A percentile compares a stretch with the other conserved stretches of the same genome.
These are phyloP conservation scores for Corticium candelabrum DNA, from an alignment of 37 sponge, comb jelly and placozoan genomes.

Conservation along the genomic window DNA sequence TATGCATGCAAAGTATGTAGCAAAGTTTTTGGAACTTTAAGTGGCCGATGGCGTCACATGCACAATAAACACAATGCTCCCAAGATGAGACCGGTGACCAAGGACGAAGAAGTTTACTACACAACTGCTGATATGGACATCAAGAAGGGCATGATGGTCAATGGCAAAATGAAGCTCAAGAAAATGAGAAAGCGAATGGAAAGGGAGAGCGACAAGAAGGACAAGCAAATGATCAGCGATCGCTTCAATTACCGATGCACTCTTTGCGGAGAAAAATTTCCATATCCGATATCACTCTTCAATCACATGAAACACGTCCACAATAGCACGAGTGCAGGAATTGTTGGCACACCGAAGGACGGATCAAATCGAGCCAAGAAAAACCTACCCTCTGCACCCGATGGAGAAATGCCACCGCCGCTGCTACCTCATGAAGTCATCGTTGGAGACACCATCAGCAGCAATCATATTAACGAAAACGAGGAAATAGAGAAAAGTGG, in stretches of 20 bases:
- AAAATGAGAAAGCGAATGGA: background rate
- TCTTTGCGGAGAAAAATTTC: background rate
- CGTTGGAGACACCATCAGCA: too few species aligned
- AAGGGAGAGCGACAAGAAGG: background rate
- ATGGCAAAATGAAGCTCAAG: background rate
- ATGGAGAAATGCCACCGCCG: too few species aligned
- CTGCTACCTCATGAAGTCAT: too few species aligned
- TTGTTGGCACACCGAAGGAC: background rate
- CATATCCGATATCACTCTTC: background rate
- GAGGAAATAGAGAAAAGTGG: too few species aligned
- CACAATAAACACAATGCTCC: conserved; percentile 2
- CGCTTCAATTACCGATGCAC: background rate
- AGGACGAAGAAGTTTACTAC: background rate
- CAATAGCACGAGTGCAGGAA: background rate
- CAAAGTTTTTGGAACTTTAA: background rate
- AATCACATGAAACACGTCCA: background rate
- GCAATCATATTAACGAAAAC: too few species aligned
- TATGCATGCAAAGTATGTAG: background rate
- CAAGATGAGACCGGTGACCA: background rate
- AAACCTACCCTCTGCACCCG: too few species aligned
- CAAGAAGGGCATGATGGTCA: background rate
- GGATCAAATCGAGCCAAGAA: too few species aligned
- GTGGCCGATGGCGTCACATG: conserved; percentile 1
- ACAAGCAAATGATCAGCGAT: background rate
- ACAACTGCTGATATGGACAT: background rate